These are phyloP conservation scores for Drosophila rufa DNA, from an alignment of 1,140 invertebrate genomes.

Conservation along the genomic window DNA sequence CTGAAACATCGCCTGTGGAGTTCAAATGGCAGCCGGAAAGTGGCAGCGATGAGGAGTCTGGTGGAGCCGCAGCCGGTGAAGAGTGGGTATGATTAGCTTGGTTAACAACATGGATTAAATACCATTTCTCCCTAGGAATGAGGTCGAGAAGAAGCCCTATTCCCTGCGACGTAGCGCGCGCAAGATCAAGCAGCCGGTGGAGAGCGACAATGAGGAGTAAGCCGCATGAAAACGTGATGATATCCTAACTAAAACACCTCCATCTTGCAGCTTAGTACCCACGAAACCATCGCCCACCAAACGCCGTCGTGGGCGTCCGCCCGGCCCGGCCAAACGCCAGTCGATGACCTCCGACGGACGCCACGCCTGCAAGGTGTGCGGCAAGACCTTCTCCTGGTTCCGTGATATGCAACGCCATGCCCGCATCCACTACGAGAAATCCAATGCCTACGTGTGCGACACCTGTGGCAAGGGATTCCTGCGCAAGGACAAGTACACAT, in stretches of 20 bases:
- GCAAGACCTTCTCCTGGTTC: conserved; percentile 70
- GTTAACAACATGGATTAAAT: not conserved
- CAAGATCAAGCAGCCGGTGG: conserved; percentile 28
- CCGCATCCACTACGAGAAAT: conserved; percentile 54
- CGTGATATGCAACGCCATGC: conserved; percentile 74
- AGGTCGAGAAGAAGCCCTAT: conserved; percentile 23
- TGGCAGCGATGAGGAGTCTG: conserved; percentile 30
- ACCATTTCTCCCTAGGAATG: not conserved
- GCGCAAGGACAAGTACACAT: conserved; percentile 71
- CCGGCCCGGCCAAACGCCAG: conserved; percentile 30
- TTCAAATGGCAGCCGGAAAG: conserved; percentile 42
- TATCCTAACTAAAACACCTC: not conserved
- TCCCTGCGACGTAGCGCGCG: conserved; percentile 47
- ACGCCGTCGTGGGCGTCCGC: conserved; percentile 60
- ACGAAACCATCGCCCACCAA: conserved; percentile 22
- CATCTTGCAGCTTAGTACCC: not conserved
- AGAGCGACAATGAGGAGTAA: conserved; percentile 49
- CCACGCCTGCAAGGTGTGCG: conserved; percentile 56
- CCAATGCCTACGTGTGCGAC: conserved; percentile 41
- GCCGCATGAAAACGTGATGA: not conserved
- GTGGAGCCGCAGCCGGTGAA: conserved; percentile 2
- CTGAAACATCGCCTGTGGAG: not conserved
- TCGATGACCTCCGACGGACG: conserved; percentile 40
- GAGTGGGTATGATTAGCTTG: conserved; percentile 18
- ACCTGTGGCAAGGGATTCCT: conserved; percentile 64